Base-by-base conservation (phyloP, 2,797 vertebrate genomes). In the Tarsius wallacei region DNA sequence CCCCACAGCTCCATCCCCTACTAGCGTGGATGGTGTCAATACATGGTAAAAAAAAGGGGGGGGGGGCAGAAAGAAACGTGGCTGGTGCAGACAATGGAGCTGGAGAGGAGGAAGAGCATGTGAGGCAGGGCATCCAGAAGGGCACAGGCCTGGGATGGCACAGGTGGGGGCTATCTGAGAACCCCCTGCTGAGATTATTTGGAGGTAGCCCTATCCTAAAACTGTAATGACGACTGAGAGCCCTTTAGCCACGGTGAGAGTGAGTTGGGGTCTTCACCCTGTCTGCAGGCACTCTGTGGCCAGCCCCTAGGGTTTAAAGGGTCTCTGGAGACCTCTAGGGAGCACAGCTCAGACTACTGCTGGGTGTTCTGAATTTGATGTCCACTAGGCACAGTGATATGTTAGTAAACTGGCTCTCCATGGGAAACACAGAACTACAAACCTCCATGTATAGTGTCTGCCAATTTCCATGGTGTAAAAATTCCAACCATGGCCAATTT, bases 91-190 rank as follows among this genome's bases (percentile, higher is more conserved):
- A 90, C 17, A 85, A 2, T 57, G 84, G 61, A 17, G 22, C 4
- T 19, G 24, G 55, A 70, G 61, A 74, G 22, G 26, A 64, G 33
- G 4, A 42, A 13, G 68, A 42, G 47, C 0, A 1, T 4, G 21
- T 33, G 12, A 1, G 49, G 31, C 15, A 53, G 19, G 21, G 31
- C 4, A 4, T 6, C 22, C 0, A 16, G 17, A 71, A n/a, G 28
- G 59, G 5, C 24, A 22, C 0, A 26, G 12, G 5, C 28, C 63
- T 53, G 66, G 51, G 53, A 36, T 9, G 11, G 28, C 28, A 11
- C 3, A 0, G 16, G 24, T 0, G 0, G 53, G 4, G 0, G 0
- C 47, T 61, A 3, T 2, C 6, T 1, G 5, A 24, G 14, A 49
- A 55, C 0, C 21, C 6, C 26, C 3, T 17, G 31, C 26, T 24